These are phyloP conservation scores for Bubo blakistoni DNA, from an alignment of 2,113 vertebrate species.

Conservation along the genomic window DNA sequence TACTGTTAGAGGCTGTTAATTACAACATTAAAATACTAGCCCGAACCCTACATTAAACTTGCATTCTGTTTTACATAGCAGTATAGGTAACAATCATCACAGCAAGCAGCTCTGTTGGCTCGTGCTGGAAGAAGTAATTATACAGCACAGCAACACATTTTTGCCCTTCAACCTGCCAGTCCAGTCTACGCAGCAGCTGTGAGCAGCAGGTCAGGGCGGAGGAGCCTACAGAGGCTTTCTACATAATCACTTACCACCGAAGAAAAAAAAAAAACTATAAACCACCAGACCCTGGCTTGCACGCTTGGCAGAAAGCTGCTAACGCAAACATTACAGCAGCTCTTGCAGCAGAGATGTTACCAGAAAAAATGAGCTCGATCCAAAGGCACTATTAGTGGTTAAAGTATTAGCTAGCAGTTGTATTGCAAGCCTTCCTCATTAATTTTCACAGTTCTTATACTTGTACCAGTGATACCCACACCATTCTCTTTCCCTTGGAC, in stretches of 20 bases:
- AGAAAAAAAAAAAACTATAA: background rate
- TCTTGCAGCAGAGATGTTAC: slow-evolving; percentile 33
- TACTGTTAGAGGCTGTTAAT: slow-evolving; percentile 48
- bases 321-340: slow-evolving; percentile 39
- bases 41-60: slow-evolving; percentile 16
- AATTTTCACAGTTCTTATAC: background rate
- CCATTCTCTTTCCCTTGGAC: background rate
- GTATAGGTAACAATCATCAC: slow-evolving; percentile 46
- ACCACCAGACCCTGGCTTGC: background rate
- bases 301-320: slow-evolving; percentile 35
- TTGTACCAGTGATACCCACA: background rate
- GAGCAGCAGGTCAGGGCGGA: background rate
- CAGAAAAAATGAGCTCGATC: slow-evolving; percentile 35
- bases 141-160: slow-evolving; percentile 38
- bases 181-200: slow-evolving; percentile 16
- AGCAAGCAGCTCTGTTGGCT: slow-evolving; percentile 44
- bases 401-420: background rate
- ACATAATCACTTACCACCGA: background rate
- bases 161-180: slow-evolving; percentile 55
- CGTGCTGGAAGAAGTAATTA: slow-evolving; percentile 57
- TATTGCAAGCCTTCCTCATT: background rate
- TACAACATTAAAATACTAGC: slow-evolving; percentile 55
- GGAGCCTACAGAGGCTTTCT: background rate
- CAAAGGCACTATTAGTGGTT: background rate
- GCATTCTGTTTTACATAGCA: slow-evolving; percentile 45